A percentile compares a stretch with the other conserved stretches of the same genome.
phyloP scores from a whole-genome alignment of 1,140 invertebrate genomes.

The Pogonognathellus flavescens region DNA sequence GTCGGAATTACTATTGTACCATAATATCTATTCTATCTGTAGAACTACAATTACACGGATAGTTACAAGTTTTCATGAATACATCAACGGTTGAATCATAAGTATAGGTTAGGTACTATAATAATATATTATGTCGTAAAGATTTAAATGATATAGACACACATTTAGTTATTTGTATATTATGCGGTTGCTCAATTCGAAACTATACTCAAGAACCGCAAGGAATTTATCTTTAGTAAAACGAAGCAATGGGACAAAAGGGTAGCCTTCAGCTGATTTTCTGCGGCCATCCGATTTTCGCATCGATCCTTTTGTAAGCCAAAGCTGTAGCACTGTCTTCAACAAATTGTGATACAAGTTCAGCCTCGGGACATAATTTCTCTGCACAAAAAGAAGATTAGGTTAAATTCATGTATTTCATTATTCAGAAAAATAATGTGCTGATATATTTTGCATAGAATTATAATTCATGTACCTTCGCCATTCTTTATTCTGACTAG shows the following conservation, averaged over 20 bases:
- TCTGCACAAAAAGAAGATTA: constrained; percentile 77
- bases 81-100: too few relatives aligned
- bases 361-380: constrained; percentile 86
- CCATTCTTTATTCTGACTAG: constrained; percentile 91
- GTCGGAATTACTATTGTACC: too few relatives aligned
- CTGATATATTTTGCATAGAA: not conserved
- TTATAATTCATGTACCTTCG: constrained; percentile 77
- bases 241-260: constrained; percentile 35
- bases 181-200: not conserved
- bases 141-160: too few relatives aligned
- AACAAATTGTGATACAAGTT: constrained; percentile 79
- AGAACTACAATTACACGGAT: too few relatives aligned
- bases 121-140: too few relatives aligned
- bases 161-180: too few relatives aligned
- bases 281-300: constrained; percentile 94
- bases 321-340: constrained; percentile 83
- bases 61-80: too few relatives aligned
- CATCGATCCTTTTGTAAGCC: constrained; percentile 94
- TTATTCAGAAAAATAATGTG: constrained; percentile 8
- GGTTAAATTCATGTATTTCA: not conserved
- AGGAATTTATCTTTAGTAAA: constrained; percentile 28
- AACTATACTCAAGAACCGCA: not conserved
- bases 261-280: constrained; percentile 58
- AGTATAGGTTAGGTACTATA: too few relatives aligned
- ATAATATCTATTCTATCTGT: too few relatives aligned